These are phyloP conservation scores for Ciconia boyciana DNA, from an alignment of 2,113 vertebrate species.

Conservation along the genomic window DNA sequence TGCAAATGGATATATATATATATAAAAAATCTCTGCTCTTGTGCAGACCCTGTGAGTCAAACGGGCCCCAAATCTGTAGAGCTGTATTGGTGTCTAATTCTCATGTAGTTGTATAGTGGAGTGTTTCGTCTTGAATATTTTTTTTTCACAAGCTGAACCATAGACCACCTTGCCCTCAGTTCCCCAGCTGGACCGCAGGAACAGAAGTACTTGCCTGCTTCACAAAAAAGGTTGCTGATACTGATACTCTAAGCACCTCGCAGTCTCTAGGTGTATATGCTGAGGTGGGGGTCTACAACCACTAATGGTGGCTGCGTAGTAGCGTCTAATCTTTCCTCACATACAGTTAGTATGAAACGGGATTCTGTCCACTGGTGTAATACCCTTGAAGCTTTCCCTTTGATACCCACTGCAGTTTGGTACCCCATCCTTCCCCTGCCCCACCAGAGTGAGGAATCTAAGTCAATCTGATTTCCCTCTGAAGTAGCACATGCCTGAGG, in stretches of 20 bases:
- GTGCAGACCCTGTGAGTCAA: fast-evolving
- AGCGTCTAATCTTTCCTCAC: fast-evolving
- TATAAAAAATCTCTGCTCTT: neutral
- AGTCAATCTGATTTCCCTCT: neutral
- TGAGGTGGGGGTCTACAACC: neutral
- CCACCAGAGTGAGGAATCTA: neutral
- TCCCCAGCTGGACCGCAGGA: neutral
- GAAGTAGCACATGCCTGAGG: neutral
- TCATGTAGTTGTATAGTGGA: too few species aligned
- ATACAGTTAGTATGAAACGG: neutral
- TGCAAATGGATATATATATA: neutral
- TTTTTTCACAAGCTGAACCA: fast-evolving
- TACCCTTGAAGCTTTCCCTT: neutral
- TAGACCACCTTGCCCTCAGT: fast-evolving
- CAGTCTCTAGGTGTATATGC: fast-evolving
- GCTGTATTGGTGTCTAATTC: neutral
- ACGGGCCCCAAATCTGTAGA: neutral
- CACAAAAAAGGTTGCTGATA: neutral
- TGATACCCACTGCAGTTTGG: neutral
- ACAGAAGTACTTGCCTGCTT: neutral
- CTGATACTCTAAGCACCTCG: neutral
- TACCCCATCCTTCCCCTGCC: neutral
- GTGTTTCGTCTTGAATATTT: neutral
- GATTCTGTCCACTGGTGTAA: fast-evolving
- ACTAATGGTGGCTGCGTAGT: too few species aligned